A percentile compares a stretch with the other conserved stretches of the same genome.
Evolutionary conservation across 2,797 vertebrate genomes (phyloP).

Genomic region (Chromis chromis): DNA sequence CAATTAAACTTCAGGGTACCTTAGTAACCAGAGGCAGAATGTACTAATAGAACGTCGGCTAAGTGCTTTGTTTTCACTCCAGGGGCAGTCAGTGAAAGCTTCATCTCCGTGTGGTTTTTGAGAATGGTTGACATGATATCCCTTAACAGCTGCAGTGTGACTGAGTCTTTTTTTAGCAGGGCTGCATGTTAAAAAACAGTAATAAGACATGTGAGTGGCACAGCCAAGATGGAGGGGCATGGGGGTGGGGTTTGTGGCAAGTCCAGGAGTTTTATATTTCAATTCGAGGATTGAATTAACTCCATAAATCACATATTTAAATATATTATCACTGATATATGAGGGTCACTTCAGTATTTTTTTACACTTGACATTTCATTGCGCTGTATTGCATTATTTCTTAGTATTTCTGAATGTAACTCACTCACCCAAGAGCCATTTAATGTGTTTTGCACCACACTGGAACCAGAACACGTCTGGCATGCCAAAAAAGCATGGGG

Average conservation of each 20-base stretch:
- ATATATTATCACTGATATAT: neutral
- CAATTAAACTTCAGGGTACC: slow-evolving; percentile 30
- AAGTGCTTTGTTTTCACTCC: slow-evolving; percentile 26
- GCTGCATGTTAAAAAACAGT: slow-evolving; percentile 50
- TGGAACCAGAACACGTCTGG: slow-evolving; percentile 26
- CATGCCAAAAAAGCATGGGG: slow-evolving; percentile 36
- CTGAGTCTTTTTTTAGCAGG: slow-evolving; percentile 81
- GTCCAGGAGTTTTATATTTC: slow-evolving; percentile 4
- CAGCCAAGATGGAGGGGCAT: slow-evolving; percentile 1
- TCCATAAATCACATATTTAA: neutral
- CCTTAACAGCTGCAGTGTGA: slow-evolving; percentile 78
- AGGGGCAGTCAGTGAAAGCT: slow-evolving; percentile 9
- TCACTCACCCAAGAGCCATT: neutral
- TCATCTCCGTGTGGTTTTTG: slow-evolving; percentile 34
- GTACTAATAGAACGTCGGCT: slow-evolving; percentile 21
- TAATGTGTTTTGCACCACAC: neutral
- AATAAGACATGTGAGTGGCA: slow-evolving; percentile 52
- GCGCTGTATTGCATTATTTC: slow-evolving; percentile 7
- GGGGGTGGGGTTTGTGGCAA: neutral
- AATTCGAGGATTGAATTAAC: slow-evolving; percentile 18
- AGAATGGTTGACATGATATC: slow-evolving; percentile 60
- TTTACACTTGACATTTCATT: neutral
- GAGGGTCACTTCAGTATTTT: neutral
- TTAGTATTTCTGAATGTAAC: neutral
- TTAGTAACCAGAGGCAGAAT: slow-evolving; percentile 43